phyloP scores from a whole-genome alignment of 1,140 invertebrate species.

The Philopotamus ludificatus region DNA sequence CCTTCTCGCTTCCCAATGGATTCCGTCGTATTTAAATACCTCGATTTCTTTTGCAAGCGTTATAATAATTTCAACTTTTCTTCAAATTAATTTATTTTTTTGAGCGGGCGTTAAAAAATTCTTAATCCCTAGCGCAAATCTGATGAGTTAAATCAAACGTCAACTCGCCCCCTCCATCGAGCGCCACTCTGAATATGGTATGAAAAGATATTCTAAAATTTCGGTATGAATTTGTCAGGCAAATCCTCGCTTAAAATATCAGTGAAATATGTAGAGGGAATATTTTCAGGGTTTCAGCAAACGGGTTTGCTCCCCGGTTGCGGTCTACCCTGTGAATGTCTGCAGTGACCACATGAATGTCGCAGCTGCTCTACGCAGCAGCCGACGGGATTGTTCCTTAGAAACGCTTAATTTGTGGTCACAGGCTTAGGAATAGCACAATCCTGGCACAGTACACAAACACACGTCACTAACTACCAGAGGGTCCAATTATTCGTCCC shows the following conservation, averaged over 20 bases:
- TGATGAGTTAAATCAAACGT: neutral
- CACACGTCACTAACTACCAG: constrained; percentile 6
- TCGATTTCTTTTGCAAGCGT: neutral
- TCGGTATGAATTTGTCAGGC: neutral
- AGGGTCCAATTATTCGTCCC: neutral
- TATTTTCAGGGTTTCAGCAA: constrained; percentile 1
- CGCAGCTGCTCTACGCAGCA: constrained; percentile 12
- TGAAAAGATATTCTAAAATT: neutral
- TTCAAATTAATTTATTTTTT: neutral
- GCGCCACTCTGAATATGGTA: neutral
- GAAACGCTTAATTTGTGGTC: constrained; percentile 20
- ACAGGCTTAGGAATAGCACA: neutral
- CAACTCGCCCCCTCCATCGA: neutral
- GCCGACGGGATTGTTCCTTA: constrained; percentile 3
- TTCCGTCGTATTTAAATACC: neutral
- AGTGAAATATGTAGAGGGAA: constrained; percentile 4
- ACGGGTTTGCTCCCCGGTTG: constrained; percentile 3
- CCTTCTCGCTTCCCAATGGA: neutral
- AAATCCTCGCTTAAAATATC: constrained; percentile 7
- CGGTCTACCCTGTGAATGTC: constrained; percentile 9
- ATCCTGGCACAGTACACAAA: neutral
- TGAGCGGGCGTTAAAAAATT: neutral
- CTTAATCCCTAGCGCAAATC: neutral
- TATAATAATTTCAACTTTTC: neutral
- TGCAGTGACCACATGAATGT: constrained; percentile 27